Base-by-base conservation (phyloP, 2,888 invertebrate genomes). In the Scaptomyza tumidula region DNA sequence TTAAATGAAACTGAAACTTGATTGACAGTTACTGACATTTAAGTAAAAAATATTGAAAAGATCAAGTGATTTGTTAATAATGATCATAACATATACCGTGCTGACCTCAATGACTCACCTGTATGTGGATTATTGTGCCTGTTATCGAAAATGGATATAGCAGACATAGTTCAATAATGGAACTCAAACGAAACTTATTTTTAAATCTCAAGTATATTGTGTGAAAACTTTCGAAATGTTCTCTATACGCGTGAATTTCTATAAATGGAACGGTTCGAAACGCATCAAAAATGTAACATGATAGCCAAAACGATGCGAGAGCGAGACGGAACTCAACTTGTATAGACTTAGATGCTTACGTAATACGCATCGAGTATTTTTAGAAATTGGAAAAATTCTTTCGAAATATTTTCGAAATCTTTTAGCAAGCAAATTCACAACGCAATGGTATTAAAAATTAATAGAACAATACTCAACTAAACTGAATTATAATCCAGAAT, bases 231-330 rank as follows among this genome's bases (percentile, higher is more conserved):
- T 49, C 65, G 64, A 67, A 54, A 55, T 46, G 46, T 31, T 54
- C 48, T 43, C 43, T 43, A 27, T 46, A 46, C 62, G 60, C 39
- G 58, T 55, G 54, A 48, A 71, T 58, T 74, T 80, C 85, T 88
- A 85, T 72, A 80, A 84, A 80, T 84, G 88, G 85, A 88, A 64
- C 78, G 81, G 61, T 60, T 60, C 60, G 54, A 43, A 54, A 44
- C 60, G 41, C 45, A 53, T 65, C 58, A 62, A 65, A 58, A 74
- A 76, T 50, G 89, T 78, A 88, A 86, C 68, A 48, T 60, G 86
- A 86, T 86, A 77, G 74, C 57, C 57, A 59, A 61, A 72, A 65
- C 76, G 75, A 67, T 72, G 74, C 59, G 55, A 60, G 68, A 74
- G 63, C 77, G 77, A 68, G 86, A 74, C 58, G 75, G 67, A 56